These are phyloP conservation scores for Drosophila ironensis DNA, from an alignment of 1,140 invertebrate genomes.

Conservation along the genomic window DNA sequence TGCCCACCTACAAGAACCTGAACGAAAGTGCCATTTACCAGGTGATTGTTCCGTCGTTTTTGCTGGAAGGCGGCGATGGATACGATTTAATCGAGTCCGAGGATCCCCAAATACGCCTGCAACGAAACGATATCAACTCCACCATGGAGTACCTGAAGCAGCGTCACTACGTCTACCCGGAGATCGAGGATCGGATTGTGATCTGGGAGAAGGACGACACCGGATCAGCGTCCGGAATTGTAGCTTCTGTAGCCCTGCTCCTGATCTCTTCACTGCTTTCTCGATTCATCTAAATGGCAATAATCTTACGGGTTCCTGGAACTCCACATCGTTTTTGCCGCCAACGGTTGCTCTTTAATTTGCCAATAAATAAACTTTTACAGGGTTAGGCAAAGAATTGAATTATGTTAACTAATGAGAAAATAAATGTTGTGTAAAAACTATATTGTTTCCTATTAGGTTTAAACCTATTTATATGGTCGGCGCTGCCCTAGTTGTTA, in stretches of 20 bases:
- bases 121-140: slow-evolving; percentile 47
- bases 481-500: too few species aligned
- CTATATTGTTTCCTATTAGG: too few species aligned
- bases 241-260: slow-evolving; percentile 39
- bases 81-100: slow-evolving; percentile 33
- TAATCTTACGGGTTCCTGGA: too few species aligned
- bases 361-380: neutral
- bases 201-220: slow-evolving; percentile 26
- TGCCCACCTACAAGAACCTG: slow-evolving; percentile 82
- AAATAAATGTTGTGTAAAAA: slow-evolving; percentile 34
- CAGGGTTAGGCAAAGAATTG: neutral
- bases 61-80: slow-evolving; percentile 63
- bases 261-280: slow-evolving; percentile 32
- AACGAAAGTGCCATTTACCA: slow-evolving; percentile 82
- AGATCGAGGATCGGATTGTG: slow-evolving; percentile 83
- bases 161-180: slow-evolving; percentile 82
- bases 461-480: too few species aligned
- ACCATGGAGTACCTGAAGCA: slow-evolving; percentile 51
- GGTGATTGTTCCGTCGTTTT: slow-evolving; percentile 81
- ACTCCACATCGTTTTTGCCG: too few species aligned
- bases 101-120: slow-evolving; percentile 23
- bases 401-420: slow-evolving; percentile 2
- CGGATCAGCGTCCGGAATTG: slow-evolving; percentile 14
- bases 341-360: neutral
- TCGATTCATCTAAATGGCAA: slow-evolving; percentile 11